These are phyloP conservation scores for Gymnogyps californianus DNA, from an alignment of 2,113 vertebrate species.

Conservation along the genomic window DNA sequence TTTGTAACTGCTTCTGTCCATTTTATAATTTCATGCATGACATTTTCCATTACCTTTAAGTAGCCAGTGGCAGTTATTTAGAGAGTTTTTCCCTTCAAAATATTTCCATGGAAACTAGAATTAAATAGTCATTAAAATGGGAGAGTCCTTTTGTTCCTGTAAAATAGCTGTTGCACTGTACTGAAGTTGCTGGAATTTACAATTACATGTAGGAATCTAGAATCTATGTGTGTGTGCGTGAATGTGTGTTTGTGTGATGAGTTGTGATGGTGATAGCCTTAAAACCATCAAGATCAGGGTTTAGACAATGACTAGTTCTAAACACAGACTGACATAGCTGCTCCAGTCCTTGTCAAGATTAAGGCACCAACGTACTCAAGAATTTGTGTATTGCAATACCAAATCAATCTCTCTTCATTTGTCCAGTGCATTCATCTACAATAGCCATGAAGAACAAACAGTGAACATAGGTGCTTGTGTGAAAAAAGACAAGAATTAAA, in stretches of 20 bases:
- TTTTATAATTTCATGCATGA: slow-evolving; percentile 34
- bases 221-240: fast-evolving
- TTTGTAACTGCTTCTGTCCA: neutral
- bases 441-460: neutral
- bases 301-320: neutral
- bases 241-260: neutral
- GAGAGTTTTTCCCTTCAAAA: neutral
- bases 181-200: neutral
- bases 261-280: neutral
- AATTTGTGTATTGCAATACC: neutral
- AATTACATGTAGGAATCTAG: neutral
- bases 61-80: slow-evolving; percentile 31
- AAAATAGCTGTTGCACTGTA: neutral
- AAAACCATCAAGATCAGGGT: neutral
- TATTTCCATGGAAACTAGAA: slow-evolving; percentile 39
- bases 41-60: slow-evolving; percentile 39
- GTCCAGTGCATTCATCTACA: neutral
- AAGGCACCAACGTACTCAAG: neutral
- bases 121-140: neutral
- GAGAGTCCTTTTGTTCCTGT: neutral
- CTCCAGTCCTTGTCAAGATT: neutral
- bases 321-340: neutral
- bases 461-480: neutral
- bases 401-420: neutral
- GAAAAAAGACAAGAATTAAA: neutral